Conservation (phyloP, 1,140 invertebrate genomes). For the Chironomus striatipennis region DNA sequence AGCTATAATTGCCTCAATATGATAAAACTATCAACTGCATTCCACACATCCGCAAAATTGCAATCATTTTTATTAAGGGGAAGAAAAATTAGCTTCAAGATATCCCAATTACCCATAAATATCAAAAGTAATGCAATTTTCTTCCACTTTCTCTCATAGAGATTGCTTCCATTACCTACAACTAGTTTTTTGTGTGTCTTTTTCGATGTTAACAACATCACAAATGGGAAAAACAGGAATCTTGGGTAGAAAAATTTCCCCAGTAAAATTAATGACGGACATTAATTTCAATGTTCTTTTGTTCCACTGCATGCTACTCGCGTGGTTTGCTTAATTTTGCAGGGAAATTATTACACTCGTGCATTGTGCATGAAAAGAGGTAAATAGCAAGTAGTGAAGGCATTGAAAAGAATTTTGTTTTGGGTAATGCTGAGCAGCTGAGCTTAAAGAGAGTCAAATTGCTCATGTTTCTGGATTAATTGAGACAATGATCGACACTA, state of each 20-base stretch:
- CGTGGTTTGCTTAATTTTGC: background rate
- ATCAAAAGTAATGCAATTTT: background rate
- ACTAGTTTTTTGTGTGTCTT: no score
- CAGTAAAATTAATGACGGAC: background rate
- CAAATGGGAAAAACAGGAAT: background rate
- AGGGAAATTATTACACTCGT: background rate
- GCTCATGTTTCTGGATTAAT: no score
- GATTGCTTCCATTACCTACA: no score
- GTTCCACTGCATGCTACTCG: background rate
- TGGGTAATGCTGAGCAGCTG: background rate
- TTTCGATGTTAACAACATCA: background rate
- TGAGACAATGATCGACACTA: no score
- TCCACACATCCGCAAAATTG: background rate
- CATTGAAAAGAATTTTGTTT: background rate
- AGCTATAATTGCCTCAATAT: background rate
- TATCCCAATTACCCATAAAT: background rate
- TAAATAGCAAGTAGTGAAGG: background rate
- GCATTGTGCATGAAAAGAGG: background rate
- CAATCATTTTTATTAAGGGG: background rate
- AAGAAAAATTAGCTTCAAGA: slow-evolving; percentile 2
- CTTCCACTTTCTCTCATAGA: background rate
- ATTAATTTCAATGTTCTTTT: background rate
- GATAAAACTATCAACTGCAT: background rate
- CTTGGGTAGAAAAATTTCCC: no score
- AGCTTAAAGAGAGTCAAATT: background rate